phyloP scores from a whole-genome alignment of 2,888 invertebrate species.

The Leptopilina myrica region DNA sequence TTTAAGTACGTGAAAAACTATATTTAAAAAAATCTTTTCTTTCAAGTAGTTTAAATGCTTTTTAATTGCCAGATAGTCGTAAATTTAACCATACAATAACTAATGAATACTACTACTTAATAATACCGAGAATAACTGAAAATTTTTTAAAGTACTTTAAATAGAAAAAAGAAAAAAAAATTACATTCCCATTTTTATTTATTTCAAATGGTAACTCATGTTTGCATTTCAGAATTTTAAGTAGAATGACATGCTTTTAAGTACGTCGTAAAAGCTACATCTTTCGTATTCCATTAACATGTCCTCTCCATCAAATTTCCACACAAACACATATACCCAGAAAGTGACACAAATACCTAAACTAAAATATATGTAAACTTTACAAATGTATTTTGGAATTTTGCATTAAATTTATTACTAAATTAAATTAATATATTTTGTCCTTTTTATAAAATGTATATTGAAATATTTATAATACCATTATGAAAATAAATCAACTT shows the following conservation, averaged over 20 bases:
- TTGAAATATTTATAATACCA: not conserved
- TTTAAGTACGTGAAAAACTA: too few relatives aligned
- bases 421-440: not conserved
- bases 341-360: not conserved
- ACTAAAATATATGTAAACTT: constrained; percentile 23
- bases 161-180: not conserved
- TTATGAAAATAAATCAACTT: too few relatives aligned
- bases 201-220: not conserved
- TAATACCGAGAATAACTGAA: too few relatives aligned
- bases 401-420: not conserved
- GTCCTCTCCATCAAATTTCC: constrained; percentile 20
- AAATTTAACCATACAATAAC: too few relatives aligned
- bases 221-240: constrained; percentile 8
- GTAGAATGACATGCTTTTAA: constrained; percentile 19
- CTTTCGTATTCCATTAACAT: constrained; percentile 17
- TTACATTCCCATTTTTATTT: not conserved
- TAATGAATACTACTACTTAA: too few relatives aligned
- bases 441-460: too few relatives aligned
- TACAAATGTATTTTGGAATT: not conserved
- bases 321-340: not conserved
- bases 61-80: too few relatives aligned
- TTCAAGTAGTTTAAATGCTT: too few relatives aligned
- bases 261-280: constrained; percentile 22
- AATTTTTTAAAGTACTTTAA: not conserved
- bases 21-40: too few relatives aligned